Base-by-base conservation (phyloP, 2,888 invertebrate species). In the Epistrophe grossulariae region DNA sequence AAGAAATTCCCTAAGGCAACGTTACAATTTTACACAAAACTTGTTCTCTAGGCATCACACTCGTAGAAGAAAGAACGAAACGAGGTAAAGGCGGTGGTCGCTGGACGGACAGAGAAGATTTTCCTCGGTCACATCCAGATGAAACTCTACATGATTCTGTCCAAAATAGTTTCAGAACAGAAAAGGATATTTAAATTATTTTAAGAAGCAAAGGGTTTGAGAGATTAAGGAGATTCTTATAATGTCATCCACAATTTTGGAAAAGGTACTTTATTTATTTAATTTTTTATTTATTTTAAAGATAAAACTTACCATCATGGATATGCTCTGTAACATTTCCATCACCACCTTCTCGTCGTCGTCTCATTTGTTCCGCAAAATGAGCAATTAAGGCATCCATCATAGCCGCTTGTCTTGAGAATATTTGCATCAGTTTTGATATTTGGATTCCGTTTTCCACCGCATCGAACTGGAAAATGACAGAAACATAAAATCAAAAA, bases 371-470 rank as follows among this genome's bases (percentile, higher is more conserved):
- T 70, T 96, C 96, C 1, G 97, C 96, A 92, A 97, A 97, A 85
- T 96, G 95, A 79, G 96, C 95, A 89, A 98, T 97, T 80, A 98
- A 93, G 4, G 96, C 96, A 93, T 98, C 97, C 96, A 98, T 97
- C 95, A 98, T 96, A 88, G 96, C 94, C 45, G 97, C 97, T 94
- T 95, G 96, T 91, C 95, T 94, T 0, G 95, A 95, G 90, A 94
- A 94, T 89, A 94, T 91, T 90, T 93, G 93, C 90, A 93, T 92
- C 83, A 93, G 88, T 88, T 93, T 93, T 59, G 93, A 92, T 88
- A 93, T 91, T 84, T 92, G 91, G 85, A 93, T 91, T 83, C 93
- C 93, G 89, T 93, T 93, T 88, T 93, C 93, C 73, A 93, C 90
- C 70, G 91, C 91, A 90, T 93, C 93, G 84, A 93, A 93, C 93